These are phyloP conservation scores for Setophaga petechia DNA, from an alignment of 2,113 vertebrate species.

Conservation along the genomic window DNA sequence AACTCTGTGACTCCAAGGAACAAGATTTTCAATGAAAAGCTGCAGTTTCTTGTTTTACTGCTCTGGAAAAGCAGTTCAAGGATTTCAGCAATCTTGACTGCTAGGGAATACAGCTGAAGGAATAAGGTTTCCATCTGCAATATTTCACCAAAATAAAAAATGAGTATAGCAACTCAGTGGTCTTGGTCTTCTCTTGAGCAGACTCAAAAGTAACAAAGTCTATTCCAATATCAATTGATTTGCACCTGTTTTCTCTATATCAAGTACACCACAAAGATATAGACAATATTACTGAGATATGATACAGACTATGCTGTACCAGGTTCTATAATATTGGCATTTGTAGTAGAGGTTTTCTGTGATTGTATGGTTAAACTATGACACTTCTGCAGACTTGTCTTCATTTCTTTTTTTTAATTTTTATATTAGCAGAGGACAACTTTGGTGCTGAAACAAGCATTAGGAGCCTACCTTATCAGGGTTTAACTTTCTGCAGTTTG, in stretches of 20 bases:
- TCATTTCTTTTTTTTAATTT: neutral
- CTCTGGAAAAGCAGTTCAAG: neutral
- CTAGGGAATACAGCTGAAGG: neutral
- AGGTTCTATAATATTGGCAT: neutral
- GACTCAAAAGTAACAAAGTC: neutral
- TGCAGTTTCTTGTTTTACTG: neutral
- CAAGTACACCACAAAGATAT: neutral
- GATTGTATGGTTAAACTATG: neutral
- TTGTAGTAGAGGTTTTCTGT: neutral
- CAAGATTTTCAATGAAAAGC: neutral
- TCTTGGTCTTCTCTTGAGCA: neutral
- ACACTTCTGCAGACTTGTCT: neutral
- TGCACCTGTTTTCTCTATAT: neutral
- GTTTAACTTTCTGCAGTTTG: neutral
- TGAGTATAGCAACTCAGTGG: neutral
- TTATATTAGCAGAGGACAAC: neutral
- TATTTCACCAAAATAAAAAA: neutral
- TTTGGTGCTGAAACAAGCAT: neutral
- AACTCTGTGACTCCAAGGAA: neutral
- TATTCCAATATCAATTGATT: neutral
- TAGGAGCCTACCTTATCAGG: neutral
- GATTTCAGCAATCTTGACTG: neutral
- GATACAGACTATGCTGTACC: neutral
- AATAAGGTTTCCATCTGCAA: neutral
- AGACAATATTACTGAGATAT: neutral